Evolutionary conservation across 2,113 vertebrate species (phyloP).

Genomic region (Himantopus leucocephalus): DNA sequence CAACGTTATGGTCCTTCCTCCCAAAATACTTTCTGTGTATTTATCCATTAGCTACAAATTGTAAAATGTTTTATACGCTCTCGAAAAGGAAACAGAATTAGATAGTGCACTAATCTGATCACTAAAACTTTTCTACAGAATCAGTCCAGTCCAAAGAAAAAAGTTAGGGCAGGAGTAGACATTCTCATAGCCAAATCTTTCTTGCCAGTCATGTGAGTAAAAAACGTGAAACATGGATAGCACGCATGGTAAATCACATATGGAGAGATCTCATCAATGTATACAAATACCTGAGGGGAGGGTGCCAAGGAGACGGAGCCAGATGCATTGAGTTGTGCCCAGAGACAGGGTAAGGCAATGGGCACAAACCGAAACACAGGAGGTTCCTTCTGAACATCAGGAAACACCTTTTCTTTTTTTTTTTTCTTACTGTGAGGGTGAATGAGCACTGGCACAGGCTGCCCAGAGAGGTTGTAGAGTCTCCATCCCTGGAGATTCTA

Average conservation of each 20-base stretch:
- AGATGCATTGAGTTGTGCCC: not conserved
- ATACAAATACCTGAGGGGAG: not conserved
- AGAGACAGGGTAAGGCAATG: not conserved
- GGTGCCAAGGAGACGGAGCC: not conserved
- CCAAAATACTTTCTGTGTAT: not conserved
- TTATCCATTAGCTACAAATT: not conserved
- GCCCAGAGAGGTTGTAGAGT: not conserved
- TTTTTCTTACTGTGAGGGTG: not conserved
- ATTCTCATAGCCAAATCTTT: not conserved
- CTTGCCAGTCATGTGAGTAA: not conserved
- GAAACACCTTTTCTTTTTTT: not conserved
- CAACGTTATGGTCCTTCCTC: not conserved
- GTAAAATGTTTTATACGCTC: not conserved
- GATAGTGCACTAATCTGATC: not conserved
- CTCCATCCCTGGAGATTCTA: not conserved
- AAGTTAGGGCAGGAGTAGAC: not conserved
- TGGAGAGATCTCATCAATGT: not conserved
- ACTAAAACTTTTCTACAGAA: not conserved
- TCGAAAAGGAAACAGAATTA: not conserved
- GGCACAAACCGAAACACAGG: not conserved
- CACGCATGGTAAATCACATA: rapidly evolving
- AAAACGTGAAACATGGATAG: not conserved
- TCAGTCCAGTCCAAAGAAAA: rapidly evolving
- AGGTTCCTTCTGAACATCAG: not conserved
- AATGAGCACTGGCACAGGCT: not conserved